Evolutionary conservation across 2,888 invertebrate genomes (phyloP).

Genomic region (Notocelia uddmanniana): DNA sequence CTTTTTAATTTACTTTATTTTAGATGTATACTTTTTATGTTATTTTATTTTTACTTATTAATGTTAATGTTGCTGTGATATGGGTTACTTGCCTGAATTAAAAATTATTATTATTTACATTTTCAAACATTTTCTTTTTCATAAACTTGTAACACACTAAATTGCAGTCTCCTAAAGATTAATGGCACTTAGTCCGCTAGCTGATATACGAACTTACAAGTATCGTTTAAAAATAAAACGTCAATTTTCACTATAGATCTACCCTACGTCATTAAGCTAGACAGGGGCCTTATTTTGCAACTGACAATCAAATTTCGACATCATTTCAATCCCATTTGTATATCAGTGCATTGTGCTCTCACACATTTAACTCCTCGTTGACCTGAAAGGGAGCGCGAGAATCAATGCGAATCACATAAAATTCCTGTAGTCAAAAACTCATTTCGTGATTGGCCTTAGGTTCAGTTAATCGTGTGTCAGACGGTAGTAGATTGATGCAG

Average conservation of each 20-base stretch:
- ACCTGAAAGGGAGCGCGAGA: background rate
- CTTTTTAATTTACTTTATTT: too few relatives aligned
- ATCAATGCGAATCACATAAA: background rate
- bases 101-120: too few relatives aligned
- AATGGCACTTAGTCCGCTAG: background rate
- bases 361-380: background rate
- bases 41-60: too few relatives aligned
- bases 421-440: background rate
- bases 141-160: too few relatives aligned
- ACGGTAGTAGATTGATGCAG: slow-evolving; percentile 1
- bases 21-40: too few relatives aligned
- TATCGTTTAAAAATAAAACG: slow-evolving; percentile 4
- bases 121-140: too few relatives aligned
- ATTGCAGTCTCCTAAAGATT: too few relatives aligned
- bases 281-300: background rate
- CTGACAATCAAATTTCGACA: background rate
- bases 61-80: too few relatives aligned
- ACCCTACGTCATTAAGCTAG: slow-evolving; percentile 7
- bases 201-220: background rate
- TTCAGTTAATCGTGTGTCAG: slow-evolving; percentile 3
- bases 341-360: background rate
- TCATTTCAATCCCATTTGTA: background rate
- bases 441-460: background rate
- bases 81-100: too few relatives aligned
- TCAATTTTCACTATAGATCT: slow-evolving; percentile 6